Evolutionary conservation across 2,797 vertebrate species (phyloP), one percentile per base, ranked within the genome.

Genomic region (Sparus aurata): DNA sequence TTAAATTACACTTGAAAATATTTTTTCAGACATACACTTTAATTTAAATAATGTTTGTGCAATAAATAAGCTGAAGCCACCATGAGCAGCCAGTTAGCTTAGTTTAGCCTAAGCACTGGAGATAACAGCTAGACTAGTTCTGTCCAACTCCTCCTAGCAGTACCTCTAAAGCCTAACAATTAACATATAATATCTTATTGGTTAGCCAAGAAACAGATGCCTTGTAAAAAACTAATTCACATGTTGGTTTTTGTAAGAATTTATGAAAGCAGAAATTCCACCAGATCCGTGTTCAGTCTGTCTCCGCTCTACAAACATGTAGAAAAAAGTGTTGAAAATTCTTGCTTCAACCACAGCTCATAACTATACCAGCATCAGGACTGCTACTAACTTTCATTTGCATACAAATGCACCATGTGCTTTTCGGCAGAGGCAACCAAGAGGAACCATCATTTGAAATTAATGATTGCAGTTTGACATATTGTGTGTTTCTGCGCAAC

Each of bases 391-490:
- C 74, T 68, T 67, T 18, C 49, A 91, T 92, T 92, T 90, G 83
- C 90, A 93, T 91, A 79, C 71, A 91, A 91, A 93, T 75, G 34
- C 65, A 73, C 50, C 43, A 68, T 72, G 73, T 71, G 77, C 70
- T 87, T 88, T 90, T 77, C 27, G 71, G 73, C 85, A 76, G 75
- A 73, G 45, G 84, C 83, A 87, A 80, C 69, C 78, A 77, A 87
- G 85, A 75, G 85, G 87, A 92, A 89, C 89, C 79, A 83, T 89
- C 77, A 82, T 92, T 90, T 90, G 9, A 34, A 34, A 34, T 34
- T 87, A 90, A 86, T 87, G 84, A 86, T 85, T 88, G 75, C 73
- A 65, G 79, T 84, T 87, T 88, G 84, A 91, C 85, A 89, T 87
- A 89, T 86, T 89, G 81, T 87, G 83, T 70, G 66, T 81, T 90